Percentiles rank a stretch among this genome's conserved stretches.
These are phyloP conservation scores for Fragum fragum DNA, from an alignment of 2,888 invertebrate genomes.

Conservation along the genomic window DNA sequence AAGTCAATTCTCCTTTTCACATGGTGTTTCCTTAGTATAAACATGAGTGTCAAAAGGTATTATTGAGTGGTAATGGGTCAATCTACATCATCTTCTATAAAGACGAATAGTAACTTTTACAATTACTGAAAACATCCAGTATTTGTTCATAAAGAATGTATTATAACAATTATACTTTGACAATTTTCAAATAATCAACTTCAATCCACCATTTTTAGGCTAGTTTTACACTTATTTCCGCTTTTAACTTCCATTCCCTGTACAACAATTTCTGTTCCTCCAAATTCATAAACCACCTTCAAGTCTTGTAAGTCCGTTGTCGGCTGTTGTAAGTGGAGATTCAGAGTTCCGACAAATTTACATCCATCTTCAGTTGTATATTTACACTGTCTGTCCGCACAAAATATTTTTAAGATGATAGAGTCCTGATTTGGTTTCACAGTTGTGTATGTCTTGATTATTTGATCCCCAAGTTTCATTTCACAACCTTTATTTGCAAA, in stretches of 20 bases:
- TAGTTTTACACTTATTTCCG: slow-evolving; percentile 38
- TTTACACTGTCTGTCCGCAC: slow-evolving; percentile 46
- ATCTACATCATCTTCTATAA: too few species aligned
- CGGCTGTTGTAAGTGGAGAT: slow-evolving; percentile 45
- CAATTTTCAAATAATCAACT: too few species aligned
- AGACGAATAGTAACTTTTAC: too few species aligned
- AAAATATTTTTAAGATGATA: slow-evolving; percentile 52
- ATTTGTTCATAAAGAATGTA: too few species aligned
- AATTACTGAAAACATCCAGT: too few species aligned
- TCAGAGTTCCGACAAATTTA: slow-evolving; percentile 50
- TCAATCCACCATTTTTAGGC: slow-evolving; percentile 53
- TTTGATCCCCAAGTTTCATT: slow-evolving; percentile 34
- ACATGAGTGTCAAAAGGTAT: too few species aligned
- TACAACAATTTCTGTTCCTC: slow-evolving; percentile 55
- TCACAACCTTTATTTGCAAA: slow-evolving; percentile 46
- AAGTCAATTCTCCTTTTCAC: too few species aligned
- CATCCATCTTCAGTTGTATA: slow-evolving; percentile 54
- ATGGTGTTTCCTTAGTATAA: too few species aligned
- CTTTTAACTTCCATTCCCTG: slow-evolving; percentile 48
- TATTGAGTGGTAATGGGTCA: too few species aligned
- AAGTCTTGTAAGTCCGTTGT: slow-evolving; percentile 50
- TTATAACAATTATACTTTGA: too few species aligned
- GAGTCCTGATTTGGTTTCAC: slow-evolving; percentile 43
- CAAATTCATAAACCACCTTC: slow-evolving; percentile 59
- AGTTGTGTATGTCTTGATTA: slow-evolving; percentile 50